Evolutionary conservation across 2,888 invertebrate species (phyloP).

Genomic region (Zootermopsis nevadensis): DNA sequence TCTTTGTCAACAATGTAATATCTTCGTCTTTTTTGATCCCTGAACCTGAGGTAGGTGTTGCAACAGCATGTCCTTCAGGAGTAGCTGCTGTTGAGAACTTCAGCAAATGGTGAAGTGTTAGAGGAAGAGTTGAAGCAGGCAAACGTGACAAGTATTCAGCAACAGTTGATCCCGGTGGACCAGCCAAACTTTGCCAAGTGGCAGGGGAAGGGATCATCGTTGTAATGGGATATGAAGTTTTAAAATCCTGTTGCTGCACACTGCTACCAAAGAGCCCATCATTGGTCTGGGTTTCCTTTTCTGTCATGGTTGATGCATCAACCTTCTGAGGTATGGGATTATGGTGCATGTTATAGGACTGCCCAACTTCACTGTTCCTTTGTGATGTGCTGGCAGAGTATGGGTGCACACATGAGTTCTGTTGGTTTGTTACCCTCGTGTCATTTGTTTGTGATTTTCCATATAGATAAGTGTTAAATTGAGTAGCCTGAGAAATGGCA

Average conservation of each 20-base stretch:
- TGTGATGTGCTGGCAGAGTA: neutral
- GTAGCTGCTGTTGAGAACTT: conserved; percentile 44
- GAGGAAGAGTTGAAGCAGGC: conserved; percentile 49
- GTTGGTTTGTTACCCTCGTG: neutral
- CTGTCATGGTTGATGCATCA: conserved; percentile 49
- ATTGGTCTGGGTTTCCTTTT: conserved; percentile 38
- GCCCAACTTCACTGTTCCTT: neutral
- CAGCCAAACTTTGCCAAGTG: conserved; percentile 48
- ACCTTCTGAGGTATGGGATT: conserved; percentile 22
- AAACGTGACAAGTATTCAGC: conserved; percentile 49
- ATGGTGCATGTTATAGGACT: conserved; percentile 11
- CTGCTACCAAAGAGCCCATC: conserved; percentile 33
- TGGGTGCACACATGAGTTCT: neutral
- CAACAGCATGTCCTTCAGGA: neutral
- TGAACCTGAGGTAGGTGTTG: neutral
- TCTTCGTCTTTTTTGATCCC: conserved; percentile 36
- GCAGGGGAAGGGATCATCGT: conserved; percentile 43
- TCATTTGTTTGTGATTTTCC: conserved; percentile 7
- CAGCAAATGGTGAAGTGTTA: conserved; percentile 49
- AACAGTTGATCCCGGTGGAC: conserved; percentile 47
- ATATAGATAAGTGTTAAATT: conserved; percentile 9
- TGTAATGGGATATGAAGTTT: conserved; percentile 31
- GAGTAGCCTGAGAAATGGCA: neutral
- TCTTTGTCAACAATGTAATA: conserved; percentile 20
- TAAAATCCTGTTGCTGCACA: conserved; percentile 35